A percentile compares a stretch with the other conserved stretches of the same genome.
These are phyloP conservation scores for Trematocara macrostoma DNA, from an alignment of 2,113 vertebrate genomes.

Conservation along the genomic window DNA sequence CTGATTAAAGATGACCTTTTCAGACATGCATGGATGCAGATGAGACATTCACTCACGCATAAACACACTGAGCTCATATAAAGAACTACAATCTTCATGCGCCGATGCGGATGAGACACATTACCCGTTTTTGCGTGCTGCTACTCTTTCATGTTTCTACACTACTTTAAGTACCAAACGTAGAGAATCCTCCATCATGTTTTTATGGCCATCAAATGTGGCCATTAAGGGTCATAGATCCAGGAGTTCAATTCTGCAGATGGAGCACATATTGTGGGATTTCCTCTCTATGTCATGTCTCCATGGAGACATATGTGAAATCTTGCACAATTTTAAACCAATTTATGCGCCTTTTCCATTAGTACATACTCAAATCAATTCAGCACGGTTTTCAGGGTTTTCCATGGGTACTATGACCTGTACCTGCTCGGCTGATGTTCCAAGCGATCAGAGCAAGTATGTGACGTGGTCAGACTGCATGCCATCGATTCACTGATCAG, in stretches of 20 bases:
- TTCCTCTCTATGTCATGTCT: background rate
- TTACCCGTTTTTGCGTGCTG: accelerated
- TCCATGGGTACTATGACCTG: background rate
- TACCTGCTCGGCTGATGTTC: accelerated
- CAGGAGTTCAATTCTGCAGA: background rate
- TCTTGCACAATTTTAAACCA: background rate
- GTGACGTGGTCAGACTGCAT: background rate
- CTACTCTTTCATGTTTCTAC: background rate
- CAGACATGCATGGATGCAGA: conserved; percentile 53
- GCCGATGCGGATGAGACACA: background rate
- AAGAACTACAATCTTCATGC: background rate
- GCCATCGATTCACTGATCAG: background rate
- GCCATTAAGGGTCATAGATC: background rate
- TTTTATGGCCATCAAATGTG: background rate
- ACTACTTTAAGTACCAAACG: background rate
- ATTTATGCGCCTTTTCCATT: background rate
- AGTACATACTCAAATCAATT: background rate
- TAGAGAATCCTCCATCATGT: background rate
- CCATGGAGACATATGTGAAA: background rate
- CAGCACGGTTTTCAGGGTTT: background rate
- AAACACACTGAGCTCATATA: background rate
- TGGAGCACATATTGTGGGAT: background rate
- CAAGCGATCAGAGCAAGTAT: background rate
- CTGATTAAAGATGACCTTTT: conserved; percentile 54
- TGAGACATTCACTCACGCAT: conserved; percentile 4